phyloP scores from a whole-genome alignment of 2,888 invertebrate species.

The Bursaphelenchus okinawaensis region DNA sequence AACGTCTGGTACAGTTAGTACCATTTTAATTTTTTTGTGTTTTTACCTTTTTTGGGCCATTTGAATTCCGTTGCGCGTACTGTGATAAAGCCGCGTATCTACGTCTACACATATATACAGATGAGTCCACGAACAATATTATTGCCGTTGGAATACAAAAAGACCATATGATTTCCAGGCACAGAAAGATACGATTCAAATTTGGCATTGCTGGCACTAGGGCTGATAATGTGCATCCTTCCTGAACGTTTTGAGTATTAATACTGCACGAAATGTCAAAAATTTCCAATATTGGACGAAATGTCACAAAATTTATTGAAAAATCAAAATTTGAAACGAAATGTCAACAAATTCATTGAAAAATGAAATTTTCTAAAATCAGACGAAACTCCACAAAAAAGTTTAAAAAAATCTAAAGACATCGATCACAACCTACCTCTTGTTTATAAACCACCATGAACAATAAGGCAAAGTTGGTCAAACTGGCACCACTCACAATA shows the following conservation, averaged over 20 bases:
- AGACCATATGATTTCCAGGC: slow-evolving; percentile 28
- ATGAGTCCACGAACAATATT: slow-evolving; percentile 24
- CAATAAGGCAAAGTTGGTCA: slow-evolving; percentile 33
- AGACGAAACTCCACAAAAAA: too few relatives aligned
- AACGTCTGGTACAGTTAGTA: too few relatives aligned
- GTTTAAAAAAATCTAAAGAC: too few relatives aligned
- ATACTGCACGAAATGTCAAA: background rate
- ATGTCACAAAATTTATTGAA: too few relatives aligned
- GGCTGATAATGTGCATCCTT: slow-evolving; percentile 22
- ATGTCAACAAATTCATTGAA: too few relatives aligned
- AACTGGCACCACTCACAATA: slow-evolving; percentile 20
- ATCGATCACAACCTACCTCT: background rate
- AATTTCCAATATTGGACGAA: too few relatives aligned
- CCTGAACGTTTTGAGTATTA: too few relatives aligned
- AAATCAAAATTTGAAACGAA: too few relatives aligned
- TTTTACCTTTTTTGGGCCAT: background rate
- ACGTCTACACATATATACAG: slow-evolving; percentile 22
- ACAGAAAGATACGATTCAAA: slow-evolving; percentile 25
- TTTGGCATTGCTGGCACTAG: slow-evolving; percentile 11
- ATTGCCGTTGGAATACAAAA: slow-evolving; percentile 20
- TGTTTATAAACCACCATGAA: slow-evolving; percentile 16
- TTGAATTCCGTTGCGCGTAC: background rate
- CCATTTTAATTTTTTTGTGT: too few relatives aligned
- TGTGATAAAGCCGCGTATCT: background rate
- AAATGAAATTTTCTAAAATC: too few relatives aligned